phyloP scores from a whole-genome alignment of 2,797 vertebrate genomes.

The Glyptemys insculpta region DNA sequence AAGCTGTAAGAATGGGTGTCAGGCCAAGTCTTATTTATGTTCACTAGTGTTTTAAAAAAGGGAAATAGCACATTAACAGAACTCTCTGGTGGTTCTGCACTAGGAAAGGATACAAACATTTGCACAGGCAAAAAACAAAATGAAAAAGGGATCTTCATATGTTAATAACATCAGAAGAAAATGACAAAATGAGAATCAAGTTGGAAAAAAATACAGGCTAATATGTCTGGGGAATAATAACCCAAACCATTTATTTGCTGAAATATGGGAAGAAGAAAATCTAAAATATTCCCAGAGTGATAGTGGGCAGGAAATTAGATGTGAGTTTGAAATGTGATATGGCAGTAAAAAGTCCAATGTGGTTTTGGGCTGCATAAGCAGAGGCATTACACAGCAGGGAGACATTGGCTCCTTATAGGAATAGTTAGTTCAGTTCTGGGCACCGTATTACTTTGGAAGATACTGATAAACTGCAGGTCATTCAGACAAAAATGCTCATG shows the following conservation, averaged over 20 bases:
- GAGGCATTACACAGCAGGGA: not conserved
- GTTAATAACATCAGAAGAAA: not conserved
- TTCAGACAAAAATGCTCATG: not conserved
- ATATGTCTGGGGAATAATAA: not conserved
- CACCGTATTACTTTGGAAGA: not conserved
- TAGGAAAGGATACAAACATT: not conserved
- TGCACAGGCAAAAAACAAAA: not conserved
- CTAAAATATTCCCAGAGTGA: not conserved
- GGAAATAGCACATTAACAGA: not conserved
- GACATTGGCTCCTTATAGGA: not conserved
- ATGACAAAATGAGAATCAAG: not conserved
- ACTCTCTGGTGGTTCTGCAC: not conserved
- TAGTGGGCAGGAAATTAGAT: not conserved
- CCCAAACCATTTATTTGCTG: not conserved
- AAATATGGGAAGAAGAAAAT: not conserved
- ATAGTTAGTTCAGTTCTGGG: not conserved
- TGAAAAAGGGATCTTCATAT: not conserved
- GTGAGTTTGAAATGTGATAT: not conserved
- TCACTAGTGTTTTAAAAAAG: not conserved
- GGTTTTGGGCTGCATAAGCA: not conserved
- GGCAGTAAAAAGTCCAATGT: not conserved
- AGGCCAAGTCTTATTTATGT: not conserved
- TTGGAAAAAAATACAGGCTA: not conserved
- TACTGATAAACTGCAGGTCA: not conserved
- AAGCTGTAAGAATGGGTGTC: not conserved